Conservation (phyloP, 2,888 invertebrate genomes). For the Laothoe populi region DNA sequence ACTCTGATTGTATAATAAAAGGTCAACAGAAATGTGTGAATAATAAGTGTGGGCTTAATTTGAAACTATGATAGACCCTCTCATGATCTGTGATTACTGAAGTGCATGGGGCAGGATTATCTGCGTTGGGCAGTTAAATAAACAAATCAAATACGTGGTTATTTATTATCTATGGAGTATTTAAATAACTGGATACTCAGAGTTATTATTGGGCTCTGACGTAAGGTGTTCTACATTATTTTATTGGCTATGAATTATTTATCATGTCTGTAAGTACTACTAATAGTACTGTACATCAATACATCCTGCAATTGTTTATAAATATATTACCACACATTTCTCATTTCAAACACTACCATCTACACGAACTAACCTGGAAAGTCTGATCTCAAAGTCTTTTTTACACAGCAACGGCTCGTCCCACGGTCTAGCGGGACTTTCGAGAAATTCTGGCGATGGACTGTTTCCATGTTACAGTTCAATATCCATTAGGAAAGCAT, state of each 20-base stretch:
- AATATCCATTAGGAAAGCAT: conserved; percentile 43
- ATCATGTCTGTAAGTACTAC: no score
- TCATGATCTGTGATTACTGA: conserved; percentile 10
- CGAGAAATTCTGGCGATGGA: conserved; percentile 83
- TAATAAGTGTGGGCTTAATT: background rate
- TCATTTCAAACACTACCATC: no score
- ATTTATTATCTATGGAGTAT: background rate
- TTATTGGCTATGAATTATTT: no score
- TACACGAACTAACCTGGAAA: conserved; percentile 51
- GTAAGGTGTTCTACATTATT: background rate
- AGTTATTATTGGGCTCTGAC: background rate
- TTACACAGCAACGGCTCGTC: conserved; percentile 80
- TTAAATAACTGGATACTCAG: background rate
- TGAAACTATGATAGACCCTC: background rate
- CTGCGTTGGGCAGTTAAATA: background rate
- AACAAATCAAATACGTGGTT: no score
- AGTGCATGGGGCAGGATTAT: conserved; percentile 18
- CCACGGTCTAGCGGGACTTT: conserved; percentile 84
- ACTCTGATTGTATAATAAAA: no score
- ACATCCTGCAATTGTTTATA: no score
- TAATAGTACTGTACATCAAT: no score
- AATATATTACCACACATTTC: background rate
- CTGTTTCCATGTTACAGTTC: conserved; percentile 50
- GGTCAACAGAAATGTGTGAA: conserved; percentile 3
- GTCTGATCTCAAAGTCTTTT: conserved; percentile 61